Conservation (phyloP, 2,888 invertebrate genomes). For the Acleris sparsana region DNA sequence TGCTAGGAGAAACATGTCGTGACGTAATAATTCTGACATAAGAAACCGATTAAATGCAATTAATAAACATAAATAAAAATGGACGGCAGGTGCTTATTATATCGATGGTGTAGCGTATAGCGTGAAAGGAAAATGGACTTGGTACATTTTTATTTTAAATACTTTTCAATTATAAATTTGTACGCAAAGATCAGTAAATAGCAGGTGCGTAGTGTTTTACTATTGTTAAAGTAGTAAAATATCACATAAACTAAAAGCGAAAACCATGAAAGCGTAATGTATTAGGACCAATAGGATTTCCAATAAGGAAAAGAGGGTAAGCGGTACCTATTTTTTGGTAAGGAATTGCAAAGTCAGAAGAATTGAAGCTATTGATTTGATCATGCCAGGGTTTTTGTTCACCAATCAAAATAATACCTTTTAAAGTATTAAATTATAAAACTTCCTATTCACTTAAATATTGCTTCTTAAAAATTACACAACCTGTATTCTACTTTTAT, state of each 20-base stretch:
- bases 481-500: no score
- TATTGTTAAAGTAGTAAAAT: background rate
- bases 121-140: no score
- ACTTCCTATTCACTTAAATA: no score
- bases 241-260: background rate
- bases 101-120: background rate
- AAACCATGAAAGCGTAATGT: conserved; percentile 16
- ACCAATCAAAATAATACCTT: background rate
- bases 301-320: conserved; percentile 19
- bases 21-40: conserved; percentile 32
- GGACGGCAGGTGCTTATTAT: conserved; percentile 8
- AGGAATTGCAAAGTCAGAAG: conserved; percentile 10
- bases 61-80: conserved; percentile 3
- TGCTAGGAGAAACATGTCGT: conserved; percentile 28
- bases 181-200: background rate
- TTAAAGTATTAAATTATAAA: no score
- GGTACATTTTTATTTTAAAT: no score
- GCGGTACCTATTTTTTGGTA: conserved; percentile 16
- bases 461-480: no score
- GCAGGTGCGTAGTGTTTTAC: background rate
- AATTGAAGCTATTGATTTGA: background rate
- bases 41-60: conserved; percentile 16
- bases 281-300: conserved; percentile 18
- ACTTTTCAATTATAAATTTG: no score
- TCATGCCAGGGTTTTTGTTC: background rate